Base-by-base conservation (phyloP, 2,113 vertebrate species). In the Clupea harengus region DNA sequence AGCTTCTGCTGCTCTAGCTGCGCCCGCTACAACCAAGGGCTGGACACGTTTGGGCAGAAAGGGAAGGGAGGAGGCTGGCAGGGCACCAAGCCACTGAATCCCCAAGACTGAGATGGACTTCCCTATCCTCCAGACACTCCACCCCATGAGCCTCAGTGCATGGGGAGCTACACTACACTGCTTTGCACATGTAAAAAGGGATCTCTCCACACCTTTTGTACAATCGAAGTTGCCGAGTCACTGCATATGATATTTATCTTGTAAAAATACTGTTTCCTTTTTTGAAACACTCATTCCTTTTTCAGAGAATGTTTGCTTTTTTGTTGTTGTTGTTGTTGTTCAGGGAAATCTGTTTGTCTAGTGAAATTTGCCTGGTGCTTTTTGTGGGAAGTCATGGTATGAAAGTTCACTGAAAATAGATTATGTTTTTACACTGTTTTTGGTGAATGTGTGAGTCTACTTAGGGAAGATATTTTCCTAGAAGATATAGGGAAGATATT, bases 1-100 rank as follows among this genome's bases (percentile, higher is more conserved):
- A 97, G 96, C 86, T 99, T 99, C 95, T 99, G 98, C 94, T 99
- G 98, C 0, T 96, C 97, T 86, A 99, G 97, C 94, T 99, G 98
- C 0, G 90, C 96, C 85, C 93, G 90, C 10, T 89, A 94, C 15
- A 91, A 90, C 0, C 90, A 84, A 80, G 83, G 49, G 18, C 89
- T 60, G 4, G 45, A 81, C 85, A 86, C 88, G 85, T 86, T 83
- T 0, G 67, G 85, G 5, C 86, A 52, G 15, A 87, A 78, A 0
- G 91, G 89, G 9, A 92, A 82, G 88, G 64, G n/a, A 72, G 64
- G 64, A 72, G 64, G 64, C 52, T 54, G 52, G 52, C 52, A 54
- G 2, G 52, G 52, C 17, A 54, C 15, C 15, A 15, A 15, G 15
- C 52, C 52, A 54, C 52, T 54, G 15, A 54, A 3, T 15, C 52